Evolutionary conservation across 2,113 vertebrate genomes (phyloP), one percentile per base, ranked within the genome.

Genomic region (Bos javanicus): DNA sequence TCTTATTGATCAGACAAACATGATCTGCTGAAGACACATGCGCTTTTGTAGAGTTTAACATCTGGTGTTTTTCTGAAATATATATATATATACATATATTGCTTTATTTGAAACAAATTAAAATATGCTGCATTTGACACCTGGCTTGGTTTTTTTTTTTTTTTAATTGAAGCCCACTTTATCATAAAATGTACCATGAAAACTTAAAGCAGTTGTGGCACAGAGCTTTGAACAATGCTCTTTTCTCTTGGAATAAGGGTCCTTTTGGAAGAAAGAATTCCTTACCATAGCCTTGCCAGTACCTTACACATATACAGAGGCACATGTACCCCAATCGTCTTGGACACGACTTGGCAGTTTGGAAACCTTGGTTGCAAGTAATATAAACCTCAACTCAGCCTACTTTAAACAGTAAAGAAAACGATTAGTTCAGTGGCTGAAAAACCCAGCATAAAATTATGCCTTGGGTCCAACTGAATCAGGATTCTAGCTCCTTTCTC

Each of bases 101-200:
- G 97, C 98, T 98, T 98, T 98, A 97, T 98, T 96, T 88, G 95
- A 98, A 98, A 98, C 97, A 97, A 98, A 97, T 97, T 98, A 98
- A 98, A 98, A 98, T 98, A 98, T 98, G 97, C 97, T 98, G 98
- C 83, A 92, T 98, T 98, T 98, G 98, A 98, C 82, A 62, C 98
- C 96, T 86, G 98, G 96, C 90, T 96, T 80, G 98, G 62, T 98
- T 98, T 94, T 96, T 97, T 97, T 36, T 36, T 90, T 33, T 54
- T 83, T 83, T 56, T 56, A 56, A 88, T 98, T 94, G 88, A 87
- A 93, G 91, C 82, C 96, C 89, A 84, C 95, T 95, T 98, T 88
- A 87, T 91, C 98, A 94, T 92, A 92, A 93, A 97, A 94, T 76
- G 88, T 97, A 95, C 87, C 95, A 36, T 92, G 80, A 74, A 87